These are phyloP conservation scores for Melipona beecheii DNA, from an alignment of 2,888 invertebrate species.

Conservation along the genomic window DNA sequence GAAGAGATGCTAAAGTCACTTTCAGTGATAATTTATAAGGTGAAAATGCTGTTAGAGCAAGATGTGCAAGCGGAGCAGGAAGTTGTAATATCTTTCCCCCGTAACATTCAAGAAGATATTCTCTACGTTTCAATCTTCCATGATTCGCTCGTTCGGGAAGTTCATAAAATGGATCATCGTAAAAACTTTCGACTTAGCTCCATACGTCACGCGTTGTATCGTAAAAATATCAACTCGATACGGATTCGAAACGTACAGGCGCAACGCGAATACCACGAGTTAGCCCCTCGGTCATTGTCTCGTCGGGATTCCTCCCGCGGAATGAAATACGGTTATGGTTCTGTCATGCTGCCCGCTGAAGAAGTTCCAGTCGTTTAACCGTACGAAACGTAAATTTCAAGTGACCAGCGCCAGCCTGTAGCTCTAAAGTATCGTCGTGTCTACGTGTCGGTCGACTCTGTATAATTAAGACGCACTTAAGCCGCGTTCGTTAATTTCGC, in stretches of 20 bases:
- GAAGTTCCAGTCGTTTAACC: not conserved
- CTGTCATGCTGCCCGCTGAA: not conserved
- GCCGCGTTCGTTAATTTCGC: slow-evolving; percentile 40
- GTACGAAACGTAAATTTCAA: slow-evolving; percentile 27
- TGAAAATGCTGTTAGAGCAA: too few species aligned
- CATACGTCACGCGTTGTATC: not conserved
- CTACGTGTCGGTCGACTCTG: slow-evolving; percentile 3
- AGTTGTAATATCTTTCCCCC: not conserved
- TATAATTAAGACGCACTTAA: slow-evolving; percentile 49
- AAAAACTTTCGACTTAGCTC: not conserved
- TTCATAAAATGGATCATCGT: not conserved
- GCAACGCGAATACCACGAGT: not conserved
- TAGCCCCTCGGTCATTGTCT: slow-evolving; percentile 5
- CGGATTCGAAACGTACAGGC: not conserved
- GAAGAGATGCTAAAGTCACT: too few species aligned
- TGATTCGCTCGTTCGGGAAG: too few species aligned
- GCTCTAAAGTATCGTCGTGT: not conserved
- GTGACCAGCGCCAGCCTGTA: not conserved
- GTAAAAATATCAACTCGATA: not conserved
- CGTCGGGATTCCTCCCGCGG: slow-evolving; percentile 5
- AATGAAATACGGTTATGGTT: slow-evolving; percentile 30
- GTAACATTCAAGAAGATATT: too few species aligned
- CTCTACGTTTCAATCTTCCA: too few species aligned
- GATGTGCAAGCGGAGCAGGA: not conserved
- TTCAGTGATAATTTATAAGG: too few species aligned